phyloP scores from a whole-genome alignment of 2,797 vertebrate genomes.

The Pangasius mekongensis region DNA sequence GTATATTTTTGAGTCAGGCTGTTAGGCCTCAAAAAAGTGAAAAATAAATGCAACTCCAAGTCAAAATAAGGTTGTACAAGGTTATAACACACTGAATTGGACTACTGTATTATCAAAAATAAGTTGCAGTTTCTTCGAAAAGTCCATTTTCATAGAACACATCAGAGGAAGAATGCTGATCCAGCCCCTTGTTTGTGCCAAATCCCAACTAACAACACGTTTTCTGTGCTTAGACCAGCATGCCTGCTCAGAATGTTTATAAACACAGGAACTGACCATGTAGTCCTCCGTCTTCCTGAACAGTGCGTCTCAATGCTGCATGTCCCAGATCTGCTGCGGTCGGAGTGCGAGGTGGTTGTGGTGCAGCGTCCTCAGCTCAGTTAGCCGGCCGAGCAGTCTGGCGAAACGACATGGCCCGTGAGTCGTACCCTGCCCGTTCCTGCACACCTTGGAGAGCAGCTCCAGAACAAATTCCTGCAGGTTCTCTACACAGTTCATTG shows the following conservation, averaged over 20 bases:
- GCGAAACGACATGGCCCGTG: slow-evolving; percentile 88
- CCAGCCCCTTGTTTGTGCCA: background rate
- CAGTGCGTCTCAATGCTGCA: slow-evolving; percentile 39
- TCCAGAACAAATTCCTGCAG: slow-evolving; percentile 93
- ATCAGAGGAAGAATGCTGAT: background rate
- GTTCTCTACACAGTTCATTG: slow-evolving; percentile 81
- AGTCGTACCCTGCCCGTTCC: slow-evolving; percentile 67
- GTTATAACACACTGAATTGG: slow-evolving; percentile 33
- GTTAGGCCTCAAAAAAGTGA: background rate
- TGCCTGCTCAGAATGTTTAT: background rate
- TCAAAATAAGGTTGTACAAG: slow-evolving; percentile 32
- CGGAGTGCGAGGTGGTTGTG: slow-evolving; percentile 87
- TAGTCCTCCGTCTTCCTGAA: background rate
- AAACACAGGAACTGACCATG: slow-evolving; percentile 17
- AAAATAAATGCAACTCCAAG: slow-evolving; percentile 31
- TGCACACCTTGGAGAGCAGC: slow-evolving; percentile 87
- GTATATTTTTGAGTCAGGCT: slow-evolving; percentile 8
- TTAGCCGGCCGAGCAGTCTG: slow-evolving; percentile 88
- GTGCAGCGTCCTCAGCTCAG: slow-evolving; percentile 89
- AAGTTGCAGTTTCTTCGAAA: slow-evolving; percentile 25
- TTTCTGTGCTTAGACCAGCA: background rate
- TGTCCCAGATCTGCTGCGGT: slow-evolving; percentile 65
- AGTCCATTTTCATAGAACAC: background rate
- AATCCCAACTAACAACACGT: background rate
- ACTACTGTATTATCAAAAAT: slow-evolving; percentile 46